Conservation (phyloP, 2,797 vertebrate species). For the Hoplostethus mediterraneus region DNA sequence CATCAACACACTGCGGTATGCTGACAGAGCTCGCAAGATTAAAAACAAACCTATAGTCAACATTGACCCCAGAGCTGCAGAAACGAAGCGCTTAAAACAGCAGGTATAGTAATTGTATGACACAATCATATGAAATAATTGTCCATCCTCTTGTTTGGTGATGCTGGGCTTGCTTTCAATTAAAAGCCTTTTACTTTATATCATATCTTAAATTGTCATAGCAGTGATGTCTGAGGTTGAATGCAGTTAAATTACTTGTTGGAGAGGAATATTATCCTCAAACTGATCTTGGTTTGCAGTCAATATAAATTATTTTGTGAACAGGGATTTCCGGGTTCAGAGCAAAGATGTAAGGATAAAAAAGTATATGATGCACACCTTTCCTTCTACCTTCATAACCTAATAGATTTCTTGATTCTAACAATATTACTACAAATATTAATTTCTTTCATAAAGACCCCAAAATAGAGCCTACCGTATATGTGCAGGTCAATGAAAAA, state of each 20-base stretch:
- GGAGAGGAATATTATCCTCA: too few relatives aligned
- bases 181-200: background rate
- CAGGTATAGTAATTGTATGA: constrained; percentile 84
- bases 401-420: too few relatives aligned
- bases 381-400: too few relatives aligned
- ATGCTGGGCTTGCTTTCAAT: background rate
- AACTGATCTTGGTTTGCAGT: too few relatives aligned
- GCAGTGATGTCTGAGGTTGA: background rate
- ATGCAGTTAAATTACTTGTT: background rate
- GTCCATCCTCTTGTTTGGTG: background rate
- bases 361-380: too few relatives aligned
- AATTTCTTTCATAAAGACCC: too few relatives aligned
- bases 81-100: constrained; percentile 89
- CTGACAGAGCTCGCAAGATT: constrained; percentile 96
- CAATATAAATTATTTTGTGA: too few relatives aligned
- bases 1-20: constrained; percentile 94
- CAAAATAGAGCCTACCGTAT: too few relatives aligned
- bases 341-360: too few relatives aligned
- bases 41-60: constrained; percentile 97
- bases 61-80: constrained; percentile 90
- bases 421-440: too few relatives aligned
- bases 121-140: background rate
- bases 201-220: background rate
- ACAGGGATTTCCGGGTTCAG: too few relatives aligned
- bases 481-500: too few relatives aligned